Base-by-base conservation (phyloP, 2,888 invertebrate species). In the Heliconius hortense region DNA sequence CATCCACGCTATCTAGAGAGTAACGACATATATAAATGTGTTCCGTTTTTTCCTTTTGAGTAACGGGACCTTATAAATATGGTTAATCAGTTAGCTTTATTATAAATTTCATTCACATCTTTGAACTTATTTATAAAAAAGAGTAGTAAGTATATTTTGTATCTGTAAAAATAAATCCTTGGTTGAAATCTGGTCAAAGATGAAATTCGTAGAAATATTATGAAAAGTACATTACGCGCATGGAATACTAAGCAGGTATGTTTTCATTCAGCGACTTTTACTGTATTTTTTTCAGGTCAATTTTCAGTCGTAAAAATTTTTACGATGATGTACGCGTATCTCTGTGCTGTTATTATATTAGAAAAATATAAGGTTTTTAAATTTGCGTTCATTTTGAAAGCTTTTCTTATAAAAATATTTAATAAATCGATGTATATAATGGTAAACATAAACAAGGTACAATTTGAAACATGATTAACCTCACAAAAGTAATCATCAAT, bases 191-290 rank as follows among this genome's bases (percentile, higher is more conserved):
- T 24, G 69, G 31, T 13, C 53, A 31, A 69, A 56, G 48, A 69
- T 35, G 69, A 56, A 69, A 28, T 18, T 31, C 31, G 56, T 13
- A 15, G 56, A 35, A 69, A 69, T 69, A 69, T 56, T 69, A 69
- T 69, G 69, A 69, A 69, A 69, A 69, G 69, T 69, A 69, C 3
- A 43, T 31, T n/a, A 56, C 56, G n/a, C 8, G 56, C 21, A 31
- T 31, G 35, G 69, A 69, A 69, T 69, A 69, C 31, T 69, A 35
- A 69, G 31, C 24, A 35, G 31, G 31, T 69, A 69, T n/a, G 28
- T 69, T 69, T 53, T 56, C n/a, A 13, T n/a, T 2, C 24, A 56
- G 24, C 24, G 35, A 53, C 56, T 69, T 69, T 69, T 69, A 69
- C 69, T 69, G n/a, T 35, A 35, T 56, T 69, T 56, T 68, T 56